Percentiles rank a stretch among this genome's conserved stretches.
phyloP scores from a whole-genome alignment of 2,888 invertebrate genomes.

The Celastrina argiolus region DNA sequence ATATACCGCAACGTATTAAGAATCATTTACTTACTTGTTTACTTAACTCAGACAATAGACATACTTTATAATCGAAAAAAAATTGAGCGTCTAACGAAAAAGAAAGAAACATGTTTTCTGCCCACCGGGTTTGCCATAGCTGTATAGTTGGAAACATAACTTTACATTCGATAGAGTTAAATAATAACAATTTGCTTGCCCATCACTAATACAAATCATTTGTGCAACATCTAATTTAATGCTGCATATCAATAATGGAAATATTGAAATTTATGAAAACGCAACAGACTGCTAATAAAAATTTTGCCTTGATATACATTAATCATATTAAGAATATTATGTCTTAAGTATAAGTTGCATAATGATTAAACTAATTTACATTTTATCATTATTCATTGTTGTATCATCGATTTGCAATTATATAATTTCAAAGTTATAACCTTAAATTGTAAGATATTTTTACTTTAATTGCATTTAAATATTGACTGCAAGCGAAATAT shows the following conservation, averaged over 20 bases:
- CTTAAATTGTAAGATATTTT: background rate
- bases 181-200: background rate
- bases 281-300: conserved; percentile 3
- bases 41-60: background rate
- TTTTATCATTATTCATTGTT: background rate
- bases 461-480: background rate
- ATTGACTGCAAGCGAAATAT: conserved; percentile 13
- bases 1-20: background rate
- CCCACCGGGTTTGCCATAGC: no score
- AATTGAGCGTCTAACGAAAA: background rate
- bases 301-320: conserved; percentile 4
- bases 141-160: no score
- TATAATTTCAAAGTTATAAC: background rate
- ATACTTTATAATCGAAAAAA: background rate
- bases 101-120: no score
- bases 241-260: background rate
- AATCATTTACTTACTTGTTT: background rate
- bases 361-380: background rate
- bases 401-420: background rate
- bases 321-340: background rate
- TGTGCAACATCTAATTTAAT: background rate
- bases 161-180: background rate
- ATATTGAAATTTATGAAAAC: background rate
- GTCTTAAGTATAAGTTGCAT: background rate
- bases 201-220: background rate